These are phyloP conservation scores for Poeciliopsis presidionis DNA, from an alignment of 2,797 vertebrate genomes.

Conservation along the genomic window DNA sequence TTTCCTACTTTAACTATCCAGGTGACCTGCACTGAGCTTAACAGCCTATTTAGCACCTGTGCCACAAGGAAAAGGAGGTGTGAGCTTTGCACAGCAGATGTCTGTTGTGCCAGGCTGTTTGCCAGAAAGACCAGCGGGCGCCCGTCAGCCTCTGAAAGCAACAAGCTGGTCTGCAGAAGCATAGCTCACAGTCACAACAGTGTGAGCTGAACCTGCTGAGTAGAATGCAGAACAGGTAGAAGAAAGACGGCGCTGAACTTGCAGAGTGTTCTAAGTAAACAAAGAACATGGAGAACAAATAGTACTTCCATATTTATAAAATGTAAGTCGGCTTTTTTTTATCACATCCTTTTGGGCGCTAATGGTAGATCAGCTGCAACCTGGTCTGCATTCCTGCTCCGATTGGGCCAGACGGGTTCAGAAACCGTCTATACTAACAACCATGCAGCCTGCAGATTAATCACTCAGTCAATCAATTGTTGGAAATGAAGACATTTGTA, in stretches of 20 bases:
- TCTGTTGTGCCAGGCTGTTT: conserved; percentile 53
- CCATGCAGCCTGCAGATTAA: background rate
- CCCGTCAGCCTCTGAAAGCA: conserved; percentile 29
- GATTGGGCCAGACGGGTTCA: background rate
- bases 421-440: background rate
- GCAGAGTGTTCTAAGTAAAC: background rate
- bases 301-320: background rate
- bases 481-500: background rate
- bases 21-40: conserved; percentile 52
- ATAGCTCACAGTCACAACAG: conserved; percentile 26
- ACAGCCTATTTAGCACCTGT: conserved; percentile 55
- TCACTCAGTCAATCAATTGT: background rate
- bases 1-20: conserved; percentile 11
- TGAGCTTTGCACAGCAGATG: conserved; percentile 48
- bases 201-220: conserved; percentile 8
- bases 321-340: background rate
- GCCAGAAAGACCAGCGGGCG: conserved; percentile 52
- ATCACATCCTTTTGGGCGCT: background rate
- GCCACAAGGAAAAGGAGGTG: conserved; percentile 29
- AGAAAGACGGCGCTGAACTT: background rate
- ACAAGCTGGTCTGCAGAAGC: conserved; percentile 33
- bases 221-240: conserved; percentile 15
- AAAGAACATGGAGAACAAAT: background rate
- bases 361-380: background rate
- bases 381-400: background rate